Conservation (phyloP, 2,797 vertebrate species). For the Oceanodroma leucorhoa region DNA sequence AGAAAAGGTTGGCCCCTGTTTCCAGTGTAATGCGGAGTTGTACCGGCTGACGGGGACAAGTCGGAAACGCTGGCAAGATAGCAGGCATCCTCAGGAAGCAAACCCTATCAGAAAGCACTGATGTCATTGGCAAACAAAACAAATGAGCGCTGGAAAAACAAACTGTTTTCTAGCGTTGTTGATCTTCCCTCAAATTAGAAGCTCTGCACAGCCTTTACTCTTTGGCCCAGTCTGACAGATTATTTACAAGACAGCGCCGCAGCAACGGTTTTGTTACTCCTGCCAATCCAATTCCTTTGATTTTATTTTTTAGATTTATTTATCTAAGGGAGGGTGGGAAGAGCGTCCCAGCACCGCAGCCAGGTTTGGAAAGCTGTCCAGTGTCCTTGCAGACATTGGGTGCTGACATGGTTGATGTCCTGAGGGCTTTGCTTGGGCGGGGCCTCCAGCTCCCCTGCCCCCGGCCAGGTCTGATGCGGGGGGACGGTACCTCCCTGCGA, state of each 20-base stretch:
- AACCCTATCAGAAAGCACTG: slow-evolving; percentile 56
- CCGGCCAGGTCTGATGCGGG: rapidly evolving
- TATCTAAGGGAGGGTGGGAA: not conserved
- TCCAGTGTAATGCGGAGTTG: not conserved
- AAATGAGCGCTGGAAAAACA: slow-evolving; percentile 58
- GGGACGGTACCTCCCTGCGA: not conserved
- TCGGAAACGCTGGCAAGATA: slow-evolving; percentile 68
- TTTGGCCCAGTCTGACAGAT: slow-evolving; percentile 3
- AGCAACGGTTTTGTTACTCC: not conserved
- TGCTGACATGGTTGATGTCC: not conserved
- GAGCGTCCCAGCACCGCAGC: not conserved
- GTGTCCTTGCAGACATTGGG: not conserved
- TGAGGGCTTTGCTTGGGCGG: not conserved
- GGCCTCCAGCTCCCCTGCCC: not conserved
- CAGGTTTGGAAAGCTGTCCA: not conserved
- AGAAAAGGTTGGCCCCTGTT: slow-evolving; percentile 47
- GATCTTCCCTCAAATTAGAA: slow-evolving; percentile 49
- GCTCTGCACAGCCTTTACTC: slow-evolving; percentile 15
- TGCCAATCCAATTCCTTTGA: slow-evolving; percentile 27
- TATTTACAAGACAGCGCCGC: not conserved
- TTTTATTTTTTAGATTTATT: slow-evolving; percentile 29
- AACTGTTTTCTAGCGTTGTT: slow-evolving; percentile 29
- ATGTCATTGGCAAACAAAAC: slow-evolving; percentile 69
- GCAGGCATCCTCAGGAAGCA: slow-evolving; percentile 68
- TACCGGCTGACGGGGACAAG: slow-evolving; percentile 37